phyloP scores from a whole-genome alignment of 2,888 invertebrate species.

The Cotesia congregata region DNA sequence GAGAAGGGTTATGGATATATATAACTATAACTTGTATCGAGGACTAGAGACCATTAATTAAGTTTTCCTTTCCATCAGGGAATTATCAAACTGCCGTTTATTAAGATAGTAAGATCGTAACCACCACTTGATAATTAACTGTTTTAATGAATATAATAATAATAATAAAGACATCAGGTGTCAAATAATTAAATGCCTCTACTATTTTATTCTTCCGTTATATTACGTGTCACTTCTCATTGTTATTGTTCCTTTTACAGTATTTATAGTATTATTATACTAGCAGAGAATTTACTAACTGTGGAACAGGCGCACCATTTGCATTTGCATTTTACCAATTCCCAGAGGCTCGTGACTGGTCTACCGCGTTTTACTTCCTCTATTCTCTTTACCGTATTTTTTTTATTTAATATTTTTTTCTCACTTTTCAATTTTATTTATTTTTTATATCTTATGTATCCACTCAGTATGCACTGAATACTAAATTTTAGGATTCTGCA shows the following conservation, averaged over 20 bases:
- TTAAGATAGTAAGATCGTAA: constrained; percentile 40
- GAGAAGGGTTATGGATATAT: too few species aligned
- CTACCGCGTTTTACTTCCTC: constrained; percentile 38
- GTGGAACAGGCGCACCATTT: constrained; percentile 42
- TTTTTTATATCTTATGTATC: constrained; percentile 2
- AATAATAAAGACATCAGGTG: too few species aligned
- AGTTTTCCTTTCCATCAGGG: constrained; percentile 35
- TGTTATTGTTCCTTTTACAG: constrained; percentile 39
- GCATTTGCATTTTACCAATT: constrained; percentile 51
- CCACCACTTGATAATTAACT: constrained; percentile 40
- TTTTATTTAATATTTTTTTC: constrained; percentile 15
- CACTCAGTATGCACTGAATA: constrained; percentile 13
- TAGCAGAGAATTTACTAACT: constrained; percentile 28
- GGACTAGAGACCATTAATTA: neutral
- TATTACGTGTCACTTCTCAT: neutral
- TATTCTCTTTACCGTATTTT: constrained; percentile 1
- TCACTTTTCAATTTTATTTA: neutral
- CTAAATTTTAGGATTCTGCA: constrained; percentile 3
- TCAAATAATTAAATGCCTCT: too few species aligned
- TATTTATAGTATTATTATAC: constrained; percentile 4
- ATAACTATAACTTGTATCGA: constrained; percentile 18
- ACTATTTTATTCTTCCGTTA: neutral
- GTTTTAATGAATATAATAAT: neutral
- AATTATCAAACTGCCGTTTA: constrained; percentile 45
- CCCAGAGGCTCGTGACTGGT: constrained; percentile 47